Evolutionary conservation across 2,797 vertebrate genomes (phyloP).

Genomic region (Darevskia mixta): DNA sequence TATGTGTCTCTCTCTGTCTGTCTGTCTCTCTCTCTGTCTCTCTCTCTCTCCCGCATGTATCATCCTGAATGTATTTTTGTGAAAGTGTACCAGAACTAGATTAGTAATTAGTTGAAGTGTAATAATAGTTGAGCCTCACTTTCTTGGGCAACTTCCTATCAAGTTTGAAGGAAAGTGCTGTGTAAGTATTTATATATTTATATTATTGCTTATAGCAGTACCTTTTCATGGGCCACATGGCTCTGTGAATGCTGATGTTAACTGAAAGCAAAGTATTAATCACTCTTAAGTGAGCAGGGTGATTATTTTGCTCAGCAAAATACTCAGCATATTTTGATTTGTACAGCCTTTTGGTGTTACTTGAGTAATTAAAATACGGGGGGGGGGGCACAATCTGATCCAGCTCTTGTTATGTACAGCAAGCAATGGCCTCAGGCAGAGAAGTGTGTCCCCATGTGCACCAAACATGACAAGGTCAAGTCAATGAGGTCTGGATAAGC

Average conservation of each 20-base stretch:
- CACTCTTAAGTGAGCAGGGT: not conserved
- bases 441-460: too few species aligned
- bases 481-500: too few species aligned
- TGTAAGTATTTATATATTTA: not conserved
- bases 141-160: not conserved
- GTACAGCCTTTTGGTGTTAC: slow-evolving; percentile 2
- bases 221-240: not conserved
- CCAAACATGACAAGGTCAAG: too few species aligned
- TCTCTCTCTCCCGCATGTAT: too few species aligned
- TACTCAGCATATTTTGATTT: not conserved
- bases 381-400: not conserved
- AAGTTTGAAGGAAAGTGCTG: not conserved
- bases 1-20: too few species aligned
- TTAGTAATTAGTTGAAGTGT: not conserved
- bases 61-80: not conserved
- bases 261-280: not conserved
- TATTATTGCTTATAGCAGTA: not conserved
- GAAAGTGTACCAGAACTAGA: not conserved
- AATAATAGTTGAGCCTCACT: not conserved
- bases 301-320: slow-evolving; percentile 14
- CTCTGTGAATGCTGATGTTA: slow-evolving; percentile 1
- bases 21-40: too few species aligned
- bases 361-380: not conserved
- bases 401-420: not conserved
- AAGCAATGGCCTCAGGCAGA: not conserved